Conservation (phyloP, 1,140 invertebrate genomes). For the Leptinotarsa lineolata region DNA sequence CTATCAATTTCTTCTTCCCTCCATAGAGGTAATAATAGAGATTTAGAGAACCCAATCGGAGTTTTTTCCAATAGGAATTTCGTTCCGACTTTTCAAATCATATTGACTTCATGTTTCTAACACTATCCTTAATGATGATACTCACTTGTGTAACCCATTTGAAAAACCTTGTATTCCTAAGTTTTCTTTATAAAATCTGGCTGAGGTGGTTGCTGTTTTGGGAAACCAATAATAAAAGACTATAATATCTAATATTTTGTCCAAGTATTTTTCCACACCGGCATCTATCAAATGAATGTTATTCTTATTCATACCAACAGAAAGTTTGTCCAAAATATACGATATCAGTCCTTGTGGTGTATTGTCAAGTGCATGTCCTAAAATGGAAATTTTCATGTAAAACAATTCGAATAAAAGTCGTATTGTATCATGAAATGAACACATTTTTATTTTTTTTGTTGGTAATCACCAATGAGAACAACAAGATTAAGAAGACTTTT, state of each 20-base stretch:
- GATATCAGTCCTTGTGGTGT: neutral
- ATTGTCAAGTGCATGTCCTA: neutral
- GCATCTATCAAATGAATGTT: neutral
- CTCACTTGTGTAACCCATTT: constrained; percentile 14
- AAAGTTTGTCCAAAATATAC: constrained; percentile 5
- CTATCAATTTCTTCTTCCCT: neutral
- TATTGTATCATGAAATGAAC: no score
- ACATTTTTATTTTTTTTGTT: no score
- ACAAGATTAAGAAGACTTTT: no score
- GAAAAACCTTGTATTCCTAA: neutral
- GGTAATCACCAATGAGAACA: no score
- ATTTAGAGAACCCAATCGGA: neutral
- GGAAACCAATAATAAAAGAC: constrained; percentile 15
- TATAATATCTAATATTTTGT: neutral
- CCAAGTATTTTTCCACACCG: neutral
- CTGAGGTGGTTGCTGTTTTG: constrained; percentile 1
- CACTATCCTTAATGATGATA: neutral
- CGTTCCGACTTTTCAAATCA: neutral
- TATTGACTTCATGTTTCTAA: neutral
- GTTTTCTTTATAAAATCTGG: constrained; percentile 12
- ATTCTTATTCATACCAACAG: constrained; percentile 8
- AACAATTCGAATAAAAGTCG: no score
- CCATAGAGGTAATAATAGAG: neutral
- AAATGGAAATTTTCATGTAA: neutral
- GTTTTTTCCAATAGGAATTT: neutral